phyloP scores from a whole-genome alignment of 2,888 invertebrate species.

The Phragmatobia fuliginosa region DNA sequence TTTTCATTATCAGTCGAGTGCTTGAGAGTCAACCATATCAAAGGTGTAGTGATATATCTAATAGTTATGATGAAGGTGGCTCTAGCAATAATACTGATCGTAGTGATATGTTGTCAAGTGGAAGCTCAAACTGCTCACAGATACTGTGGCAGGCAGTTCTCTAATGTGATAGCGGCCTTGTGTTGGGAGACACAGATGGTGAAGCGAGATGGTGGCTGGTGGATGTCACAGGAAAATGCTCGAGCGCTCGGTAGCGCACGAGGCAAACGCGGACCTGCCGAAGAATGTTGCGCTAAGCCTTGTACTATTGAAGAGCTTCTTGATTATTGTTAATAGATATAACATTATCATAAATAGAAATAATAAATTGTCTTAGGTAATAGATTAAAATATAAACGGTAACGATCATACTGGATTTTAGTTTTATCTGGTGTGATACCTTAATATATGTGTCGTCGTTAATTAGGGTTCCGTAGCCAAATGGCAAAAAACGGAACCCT shows the following conservation, averaged over 20 bases:
- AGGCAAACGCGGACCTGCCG: constrained; percentile 40
- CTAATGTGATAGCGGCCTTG: constrained; percentile 27
- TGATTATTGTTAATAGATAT: not conserved
- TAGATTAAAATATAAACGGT: too few relatives aligned
- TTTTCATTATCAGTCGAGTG: not conserved
- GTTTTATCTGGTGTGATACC: too few relatives aligned
- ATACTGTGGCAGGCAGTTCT: constrained; percentile 39
- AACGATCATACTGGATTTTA: too few relatives aligned
- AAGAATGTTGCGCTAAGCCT: constrained; percentile 43
- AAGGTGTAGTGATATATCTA: not conserved
- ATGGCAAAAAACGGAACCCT: too few relatives aligned
- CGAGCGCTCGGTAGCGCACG: constrained; percentile 27
- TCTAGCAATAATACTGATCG: not conserved
- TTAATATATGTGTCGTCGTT: too few relatives aligned
- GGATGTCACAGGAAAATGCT: constrained; percentile 17
- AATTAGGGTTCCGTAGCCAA: too few relatives aligned
- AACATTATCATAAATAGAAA: too few relatives aligned
- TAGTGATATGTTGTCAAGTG: not conserved
- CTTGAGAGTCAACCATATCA: not conserved
- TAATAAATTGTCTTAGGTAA: too few relatives aligned
- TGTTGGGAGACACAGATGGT: constrained; percentile 27
- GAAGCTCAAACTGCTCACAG: not conserved
- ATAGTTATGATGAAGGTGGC: not conserved
- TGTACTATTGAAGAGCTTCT: constrained; percentile 39
- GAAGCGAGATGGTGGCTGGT: constrained; percentile 35